Evolutionary conservation across 2,888 invertebrate species (phyloP).

Genomic region (Atethmia centrago): DNA sequence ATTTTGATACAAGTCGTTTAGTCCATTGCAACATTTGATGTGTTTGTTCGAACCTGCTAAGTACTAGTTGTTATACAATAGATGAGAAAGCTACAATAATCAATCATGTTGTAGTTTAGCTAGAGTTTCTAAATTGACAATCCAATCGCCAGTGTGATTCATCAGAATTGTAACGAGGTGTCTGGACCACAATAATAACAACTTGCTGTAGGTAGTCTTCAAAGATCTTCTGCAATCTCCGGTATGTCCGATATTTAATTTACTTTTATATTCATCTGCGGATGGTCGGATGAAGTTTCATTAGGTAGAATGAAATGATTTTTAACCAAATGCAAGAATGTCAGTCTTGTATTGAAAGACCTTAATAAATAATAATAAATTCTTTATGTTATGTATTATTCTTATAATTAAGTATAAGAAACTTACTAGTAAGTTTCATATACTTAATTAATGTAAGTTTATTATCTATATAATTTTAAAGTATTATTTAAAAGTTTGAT

Average conservation of each 20-base stretch:
- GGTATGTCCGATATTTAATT: not conserved
- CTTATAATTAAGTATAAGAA: too few species aligned
- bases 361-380: too few species aligned
- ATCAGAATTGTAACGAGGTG: constrained; percentile 38
- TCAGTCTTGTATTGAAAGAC: not conserved
- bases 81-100: constrained; percentile 40
- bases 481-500: too few species aligned
- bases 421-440: too few species aligned
- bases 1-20: constrained; percentile 12
- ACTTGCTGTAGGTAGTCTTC: not conserved
- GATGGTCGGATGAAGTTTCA: not conserved
- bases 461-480: too few species aligned
- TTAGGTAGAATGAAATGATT: not conserved
- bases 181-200: constrained; percentile 14
- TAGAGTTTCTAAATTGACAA: constrained; percentile 46
- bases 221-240: constrained; percentile 7
- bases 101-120: constrained; percentile 14
- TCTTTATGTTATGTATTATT: too few species aligned
- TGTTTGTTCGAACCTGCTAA: constrained; percentile 21
- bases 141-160: constrained; percentile 23
- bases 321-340: not conserved
- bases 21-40: constrained; percentile 3
- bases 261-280: not conserved
- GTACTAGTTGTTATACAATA: constrained; percentile 6
- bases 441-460: too few species aligned